phyloP scores from a whole-genome alignment of 2,888 invertebrate species.

The Parnassius mnemosyne region DNA sequence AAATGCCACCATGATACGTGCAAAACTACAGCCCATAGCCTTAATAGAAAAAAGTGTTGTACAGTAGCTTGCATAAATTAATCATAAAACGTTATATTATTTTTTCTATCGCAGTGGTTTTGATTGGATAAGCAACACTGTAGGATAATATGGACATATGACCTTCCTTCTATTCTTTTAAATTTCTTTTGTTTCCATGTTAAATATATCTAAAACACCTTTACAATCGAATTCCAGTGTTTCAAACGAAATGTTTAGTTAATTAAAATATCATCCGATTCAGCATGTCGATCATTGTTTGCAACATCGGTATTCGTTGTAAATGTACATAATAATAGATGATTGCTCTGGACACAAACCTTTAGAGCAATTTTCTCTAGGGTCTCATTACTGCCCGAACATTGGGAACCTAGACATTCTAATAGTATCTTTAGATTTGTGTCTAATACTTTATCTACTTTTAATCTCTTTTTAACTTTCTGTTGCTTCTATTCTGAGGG shows the following conservation, averaged over 20 bases:
- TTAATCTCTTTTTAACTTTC: slow-evolving; percentile 6
- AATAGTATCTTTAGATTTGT: slow-evolving; percentile 17
- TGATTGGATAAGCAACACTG: neutral
- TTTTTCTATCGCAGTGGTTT: slow-evolving; percentile 13
- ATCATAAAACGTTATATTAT: slow-evolving; percentile 17
- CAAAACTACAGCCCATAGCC: slow-evolving; percentile 5
- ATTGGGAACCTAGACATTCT: slow-evolving; percentile 37
- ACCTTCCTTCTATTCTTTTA: slow-evolving; percentile 18
- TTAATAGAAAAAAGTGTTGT: slow-evolving; percentile 23
- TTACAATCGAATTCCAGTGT: slow-evolving; percentile 55
- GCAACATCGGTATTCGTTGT: slow-evolving; percentile 10
- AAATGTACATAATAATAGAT: neutral
- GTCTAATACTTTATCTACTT: slow-evolving; percentile 4
- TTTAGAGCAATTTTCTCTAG: slow-evolving; percentile 30
- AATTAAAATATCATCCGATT: slow-evolving; percentile 33
- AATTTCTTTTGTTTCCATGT: slow-evolving; percentile 25
- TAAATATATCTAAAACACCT: slow-evolving; percentile 27
- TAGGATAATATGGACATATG: slow-evolving; percentile 34
- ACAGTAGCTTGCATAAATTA: slow-evolving; percentile 30
- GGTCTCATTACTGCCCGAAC: slow-evolving; percentile 59
- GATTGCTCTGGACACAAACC: neutral
- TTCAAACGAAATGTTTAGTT: slow-evolving; percentile 47
- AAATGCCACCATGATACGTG: slow-evolving; percentile 35
- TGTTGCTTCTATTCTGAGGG: slow-evolving; percentile 11
- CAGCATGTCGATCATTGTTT: slow-evolving; percentile 23